phyloP scores from a whole-genome alignment of 2,113 vertebrate species.

The Collichthys lucidus region DNA sequence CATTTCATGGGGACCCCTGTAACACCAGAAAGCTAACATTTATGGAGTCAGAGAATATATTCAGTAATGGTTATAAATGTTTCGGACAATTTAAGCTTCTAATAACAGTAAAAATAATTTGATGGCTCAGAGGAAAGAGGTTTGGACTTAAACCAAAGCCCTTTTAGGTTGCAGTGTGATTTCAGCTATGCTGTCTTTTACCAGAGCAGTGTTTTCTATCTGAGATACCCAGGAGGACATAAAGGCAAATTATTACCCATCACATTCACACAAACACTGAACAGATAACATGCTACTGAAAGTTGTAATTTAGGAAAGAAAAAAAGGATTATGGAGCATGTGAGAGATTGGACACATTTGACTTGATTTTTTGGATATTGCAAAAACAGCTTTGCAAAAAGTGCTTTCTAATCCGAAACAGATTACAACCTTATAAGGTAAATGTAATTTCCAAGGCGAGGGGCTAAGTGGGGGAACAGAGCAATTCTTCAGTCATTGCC shows the following conservation, averaged over 20 bases:
- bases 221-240: not conserved
- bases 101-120: not conserved
- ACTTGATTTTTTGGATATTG: constrained; percentile 28
- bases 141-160: not conserved
- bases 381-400: constrained; percentile 24
- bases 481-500: constrained; percentile 50
- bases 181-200: not conserved
- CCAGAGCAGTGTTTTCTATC: not conserved
- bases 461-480: constrained; percentile 48
- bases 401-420: constrained; percentile 26
- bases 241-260: not conserved
- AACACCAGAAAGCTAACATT: not conserved
- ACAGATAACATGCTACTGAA: not conserved
- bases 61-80: not conserved
- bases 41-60: not conserved
- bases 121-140: constrained; percentile 2
- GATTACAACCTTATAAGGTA: constrained; percentile 20
- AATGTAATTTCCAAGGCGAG: constrained; percentile 39
- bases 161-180: not conserved
- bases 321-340: not conserved
- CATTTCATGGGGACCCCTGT: not conserved
- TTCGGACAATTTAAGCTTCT: not conserved
- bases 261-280: not conserved
- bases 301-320: not conserved
- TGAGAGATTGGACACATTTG: not conserved